Conservation (phyloP, 2,888 invertebrate species). For the Timandra comae region DNA sequence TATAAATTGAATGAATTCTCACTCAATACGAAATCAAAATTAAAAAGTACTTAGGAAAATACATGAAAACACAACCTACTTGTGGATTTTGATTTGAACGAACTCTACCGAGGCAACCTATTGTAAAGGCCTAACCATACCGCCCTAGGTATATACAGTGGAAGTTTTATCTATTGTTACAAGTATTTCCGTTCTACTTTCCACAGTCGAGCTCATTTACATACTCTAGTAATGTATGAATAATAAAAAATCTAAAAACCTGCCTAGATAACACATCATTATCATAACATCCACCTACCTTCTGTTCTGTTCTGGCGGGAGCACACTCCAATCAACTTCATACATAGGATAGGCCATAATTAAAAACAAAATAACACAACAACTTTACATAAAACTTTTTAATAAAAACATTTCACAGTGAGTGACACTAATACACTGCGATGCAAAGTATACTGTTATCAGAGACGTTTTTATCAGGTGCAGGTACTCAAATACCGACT, state of each 20-base stretch:
- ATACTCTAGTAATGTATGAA: too few species aligned
- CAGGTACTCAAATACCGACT: conserved; percentile 68
- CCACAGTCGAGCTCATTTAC: too few species aligned
- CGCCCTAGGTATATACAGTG: too few species aligned
- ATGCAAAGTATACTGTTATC: conserved; percentile 70
- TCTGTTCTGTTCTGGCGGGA: conserved; percentile 90
- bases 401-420: conserved; percentile 61
- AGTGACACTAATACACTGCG: conserved; percentile 54
- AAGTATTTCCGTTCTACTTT: neutral
- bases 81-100: conserved; percentile 4
- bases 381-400: conserved; percentile 38
- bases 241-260: neutral
- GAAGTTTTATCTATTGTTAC: neutral
- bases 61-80: neutral
- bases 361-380: conserved; percentile 33
- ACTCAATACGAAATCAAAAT: too few species aligned
- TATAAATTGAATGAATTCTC: too few species aligned
- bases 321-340: conserved; percentile 90
- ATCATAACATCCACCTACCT: conserved; percentile 76
- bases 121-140: too few species aligned
- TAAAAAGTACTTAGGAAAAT: neutral
- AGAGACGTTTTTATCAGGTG: conserved; percentile 69
- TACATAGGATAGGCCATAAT: conserved; percentile 77
- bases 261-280: neutral
- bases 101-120: neutral